phyloP scores from a whole-genome alignment of 37 sponge, comb jelly and placozoan species.

The Ianthella basta region DNA sequence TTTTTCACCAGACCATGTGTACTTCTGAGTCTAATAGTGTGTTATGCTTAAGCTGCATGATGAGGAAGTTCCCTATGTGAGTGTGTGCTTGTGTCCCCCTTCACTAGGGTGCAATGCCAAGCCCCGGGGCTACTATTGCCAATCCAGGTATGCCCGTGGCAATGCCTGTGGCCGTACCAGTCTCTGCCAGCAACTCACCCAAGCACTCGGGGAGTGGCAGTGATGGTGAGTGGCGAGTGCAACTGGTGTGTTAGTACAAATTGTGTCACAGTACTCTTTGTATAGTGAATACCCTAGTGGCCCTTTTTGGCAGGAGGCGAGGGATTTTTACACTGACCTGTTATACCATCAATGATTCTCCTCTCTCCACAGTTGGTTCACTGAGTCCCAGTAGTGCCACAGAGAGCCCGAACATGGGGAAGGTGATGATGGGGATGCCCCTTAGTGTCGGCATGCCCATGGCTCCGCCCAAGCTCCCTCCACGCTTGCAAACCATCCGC shows the following conservation, averaged over 20 bases:
- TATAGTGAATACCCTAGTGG: too few relatives aligned
- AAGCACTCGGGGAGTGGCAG: neutral
- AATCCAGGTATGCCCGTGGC: conserved; percentile 10
- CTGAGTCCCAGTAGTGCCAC: too few relatives aligned
- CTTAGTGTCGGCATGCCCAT: neutral
- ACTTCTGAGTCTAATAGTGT: neutral
- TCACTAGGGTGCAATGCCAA: neutral
- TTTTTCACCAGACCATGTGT: neutral
- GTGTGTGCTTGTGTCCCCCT: neutral
- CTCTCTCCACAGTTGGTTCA: too few relatives aligned
- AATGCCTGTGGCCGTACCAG: conserved; percentile 31
- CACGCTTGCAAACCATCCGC: conserved; percentile 62
- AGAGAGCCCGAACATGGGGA: neutral
- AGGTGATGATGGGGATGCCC: neutral
- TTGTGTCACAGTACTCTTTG: too few relatives aligned
- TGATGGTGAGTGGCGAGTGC: conserved; percentile 22
- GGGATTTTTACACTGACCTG: too few relatives aligned
- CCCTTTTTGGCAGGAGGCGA: too few relatives aligned
- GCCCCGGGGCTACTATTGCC: neutral
- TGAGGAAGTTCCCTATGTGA: too few relatives aligned
- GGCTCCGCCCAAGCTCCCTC: conserved; percentile 64
- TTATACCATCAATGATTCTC: too few relatives aligned
- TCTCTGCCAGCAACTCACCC: conserved; percentile 8
- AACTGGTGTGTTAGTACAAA: neutral
- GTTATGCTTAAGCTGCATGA: too few relatives aligned